Evolutionary conservation across 2,113 vertebrate genomes (phyloP).

Genomic region (Candoia aspera): DNA sequence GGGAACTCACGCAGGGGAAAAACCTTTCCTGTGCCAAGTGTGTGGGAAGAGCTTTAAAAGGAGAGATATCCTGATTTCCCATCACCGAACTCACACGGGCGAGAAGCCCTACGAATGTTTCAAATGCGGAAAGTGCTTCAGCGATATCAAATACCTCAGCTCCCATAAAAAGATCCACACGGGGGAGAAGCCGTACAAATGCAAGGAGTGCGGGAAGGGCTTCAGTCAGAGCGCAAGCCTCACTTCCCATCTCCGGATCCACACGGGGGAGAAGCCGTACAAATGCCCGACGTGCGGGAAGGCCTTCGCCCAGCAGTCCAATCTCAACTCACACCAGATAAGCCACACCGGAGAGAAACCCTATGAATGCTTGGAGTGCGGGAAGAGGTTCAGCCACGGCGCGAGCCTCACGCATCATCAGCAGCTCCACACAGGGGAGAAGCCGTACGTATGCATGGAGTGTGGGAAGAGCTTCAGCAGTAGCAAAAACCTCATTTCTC

Average conservation of each 20-base stretch:
- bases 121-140: background rate
- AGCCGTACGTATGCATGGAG: background rate
- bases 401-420: background rate
- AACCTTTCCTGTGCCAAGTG: background rate
- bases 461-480: background rate
- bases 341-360: background rate
- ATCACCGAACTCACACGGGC: background rate
- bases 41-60: background rate
- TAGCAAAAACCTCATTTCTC: background rate
- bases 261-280: background rate
- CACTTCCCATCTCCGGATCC: background rate
- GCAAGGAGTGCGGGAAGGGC: background rate
- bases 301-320: background rate
- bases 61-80: background rate
- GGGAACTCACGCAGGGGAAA: background rate
- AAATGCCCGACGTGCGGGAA: background rate
- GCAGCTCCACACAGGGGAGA: background rate
- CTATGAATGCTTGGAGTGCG: background rate
- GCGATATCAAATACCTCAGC: background rate
- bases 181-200: background rate
- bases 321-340: background rate
- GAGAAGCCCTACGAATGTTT: background rate
- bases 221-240: background rate
- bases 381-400: background rate
- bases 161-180: background rate